Evolutionary conservation across 2,888 invertebrate species (phyloP).

Genomic region (Drosophila nr. fundita): DNA sequence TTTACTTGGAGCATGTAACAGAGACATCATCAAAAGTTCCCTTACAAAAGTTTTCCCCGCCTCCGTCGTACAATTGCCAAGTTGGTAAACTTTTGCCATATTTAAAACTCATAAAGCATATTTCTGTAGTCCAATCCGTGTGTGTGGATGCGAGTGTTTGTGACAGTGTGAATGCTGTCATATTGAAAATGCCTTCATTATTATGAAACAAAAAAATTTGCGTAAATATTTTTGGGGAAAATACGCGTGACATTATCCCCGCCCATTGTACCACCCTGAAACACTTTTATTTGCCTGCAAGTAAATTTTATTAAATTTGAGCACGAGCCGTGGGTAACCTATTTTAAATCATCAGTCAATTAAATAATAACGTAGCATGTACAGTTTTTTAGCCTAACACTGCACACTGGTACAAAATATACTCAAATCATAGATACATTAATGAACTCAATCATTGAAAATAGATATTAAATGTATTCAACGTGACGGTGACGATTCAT

Average conservation of each 20-base stretch:
- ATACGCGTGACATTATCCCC: slow-evolving; percentile 25
- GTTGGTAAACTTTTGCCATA: slow-evolving; percentile 51
- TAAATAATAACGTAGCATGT: slow-evolving; percentile 41
- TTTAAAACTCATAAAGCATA: slow-evolving; percentile 59
- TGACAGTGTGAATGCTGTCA: slow-evolving; percentile 9
- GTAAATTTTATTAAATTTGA: slow-evolving; percentile 46
- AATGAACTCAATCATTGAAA: not conserved
- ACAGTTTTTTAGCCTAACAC: slow-evolving; percentile 17
- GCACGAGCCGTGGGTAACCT: slow-evolving; percentile 24
- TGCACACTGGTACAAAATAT: slow-evolving; percentile 27
- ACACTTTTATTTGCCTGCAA: slow-evolving; percentile 35
- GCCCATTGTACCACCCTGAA: slow-evolving; percentile 23
- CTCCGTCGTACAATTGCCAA: slow-evolving; percentile 10
- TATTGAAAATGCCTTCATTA: slow-evolving; percentile 43
- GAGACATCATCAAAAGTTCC: slow-evolving; percentile 27
- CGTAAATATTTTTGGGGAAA: slow-evolving; percentile 26
- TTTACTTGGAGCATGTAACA: slow-evolving; percentile 50
- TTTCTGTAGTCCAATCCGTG: slow-evolving; percentile 20
- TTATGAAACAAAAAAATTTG: slow-evolving; percentile 38
- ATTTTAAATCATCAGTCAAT: slow-evolving; percentile 53
- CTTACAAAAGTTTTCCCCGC: slow-evolving; percentile 19
- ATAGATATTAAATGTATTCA: not conserved
- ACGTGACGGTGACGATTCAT: too few relatives aligned
- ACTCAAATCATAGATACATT: not conserved
- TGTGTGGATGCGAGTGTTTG: slow-evolving; percentile 1